phyloP scores from a whole-genome alignment of 2,888 invertebrate genomes.

The Apotomis turbidana region DNA sequence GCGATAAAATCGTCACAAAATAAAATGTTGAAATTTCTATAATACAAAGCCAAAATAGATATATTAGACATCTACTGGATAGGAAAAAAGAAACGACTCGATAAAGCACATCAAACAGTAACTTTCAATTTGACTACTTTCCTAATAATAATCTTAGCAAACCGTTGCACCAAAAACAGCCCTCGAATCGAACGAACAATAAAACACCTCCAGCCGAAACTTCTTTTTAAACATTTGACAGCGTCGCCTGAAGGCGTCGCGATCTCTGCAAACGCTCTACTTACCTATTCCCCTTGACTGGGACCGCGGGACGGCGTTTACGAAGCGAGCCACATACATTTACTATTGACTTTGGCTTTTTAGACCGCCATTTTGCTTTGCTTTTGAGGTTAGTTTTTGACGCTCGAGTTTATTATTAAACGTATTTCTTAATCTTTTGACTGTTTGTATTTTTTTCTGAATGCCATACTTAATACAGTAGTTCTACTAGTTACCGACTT shows the following conservation, averaged over 20 bases:
- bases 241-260: slow-evolving; percentile 58
- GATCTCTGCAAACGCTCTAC: slow-evolving; percentile 52
- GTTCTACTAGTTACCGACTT: too few relatives aligned
- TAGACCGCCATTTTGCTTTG: slow-evolving; percentile 40
- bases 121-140: neutral
- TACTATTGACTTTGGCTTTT: slow-evolving; percentile 34
- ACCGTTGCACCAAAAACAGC: slow-evolving; percentile 10
- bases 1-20: too few relatives aligned
- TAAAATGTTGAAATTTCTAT: too few relatives aligned
- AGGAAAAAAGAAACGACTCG: neutral
- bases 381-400: slow-evolving; percentile 16
- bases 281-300: slow-evolving; percentile 68
- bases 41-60: neutral
- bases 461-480: neutral
- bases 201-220: slow-evolving; percentile 41
- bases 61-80: neutral
- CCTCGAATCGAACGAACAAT: slow-evolving; percentile 26
- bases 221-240: slow-evolving; percentile 57
- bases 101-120: neutral
- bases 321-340: slow-evolving; percentile 41
- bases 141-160: slow-evolving; percentile 2
- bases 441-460: neutral
- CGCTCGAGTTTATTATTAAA: slow-evolving; percentile 16
- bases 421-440: slow-evolving; percentile 1
- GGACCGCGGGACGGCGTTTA: slow-evolving; percentile 47